Conservation (phyloP, 2,113 vertebrate species). For the Ailurus styani region DNA sequence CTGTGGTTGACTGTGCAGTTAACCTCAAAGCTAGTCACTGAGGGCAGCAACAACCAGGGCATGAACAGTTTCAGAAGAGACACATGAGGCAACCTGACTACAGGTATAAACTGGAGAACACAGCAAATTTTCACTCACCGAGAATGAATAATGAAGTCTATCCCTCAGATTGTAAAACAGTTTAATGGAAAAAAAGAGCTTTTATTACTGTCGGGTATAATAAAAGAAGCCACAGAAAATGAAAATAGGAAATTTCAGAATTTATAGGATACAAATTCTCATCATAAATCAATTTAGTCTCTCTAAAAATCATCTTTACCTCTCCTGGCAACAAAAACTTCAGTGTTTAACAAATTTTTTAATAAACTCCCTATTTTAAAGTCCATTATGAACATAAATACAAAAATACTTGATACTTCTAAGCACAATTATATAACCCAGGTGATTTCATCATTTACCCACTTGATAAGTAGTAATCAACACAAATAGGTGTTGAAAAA, state of each 20-base stretch:
- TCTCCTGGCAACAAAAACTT: slow-evolving; percentile 20
- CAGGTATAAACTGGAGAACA: not conserved
- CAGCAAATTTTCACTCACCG: not conserved
- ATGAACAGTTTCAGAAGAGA: not conserved
- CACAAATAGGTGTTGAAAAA: not conserved
- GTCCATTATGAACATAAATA: not conserved
- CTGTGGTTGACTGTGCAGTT: not conserved
- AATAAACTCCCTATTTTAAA: slow-evolving; percentile 11
- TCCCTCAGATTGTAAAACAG: not conserved
- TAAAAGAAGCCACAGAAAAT: not conserved
- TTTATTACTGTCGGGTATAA: not conserved
- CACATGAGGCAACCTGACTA: not conserved
- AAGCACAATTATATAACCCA: not conserved
- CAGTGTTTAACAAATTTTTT: not conserved
- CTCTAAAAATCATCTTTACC: not conserved
- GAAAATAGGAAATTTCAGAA: slow-evolving; percentile 14
- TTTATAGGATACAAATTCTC: not conserved
- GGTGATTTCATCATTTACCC: not conserved
- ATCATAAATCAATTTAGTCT: slow-evolving; percentile 13
- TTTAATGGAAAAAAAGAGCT: not conserved
- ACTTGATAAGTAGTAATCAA: not conserved
- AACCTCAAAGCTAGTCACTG: not conserved
- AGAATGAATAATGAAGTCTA: not conserved
- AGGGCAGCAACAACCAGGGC: not conserved
- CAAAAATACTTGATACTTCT: not conserved